phyloP scores from a whole-genome alignment of 2,113 vertebrate species.

The Semicossyphus pulcher region DNA sequence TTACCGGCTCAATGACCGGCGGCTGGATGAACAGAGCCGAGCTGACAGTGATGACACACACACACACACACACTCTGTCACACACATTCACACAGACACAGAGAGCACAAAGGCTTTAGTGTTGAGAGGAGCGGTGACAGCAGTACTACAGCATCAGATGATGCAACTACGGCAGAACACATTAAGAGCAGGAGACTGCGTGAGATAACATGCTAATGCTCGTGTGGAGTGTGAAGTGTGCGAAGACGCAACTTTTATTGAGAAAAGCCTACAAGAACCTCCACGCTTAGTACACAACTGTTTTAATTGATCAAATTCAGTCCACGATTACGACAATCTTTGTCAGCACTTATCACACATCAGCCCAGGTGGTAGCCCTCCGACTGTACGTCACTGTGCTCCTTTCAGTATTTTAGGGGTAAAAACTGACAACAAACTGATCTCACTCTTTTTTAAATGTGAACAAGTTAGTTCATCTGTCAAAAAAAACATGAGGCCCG shows the following conservation, averaged over 20 bases:
- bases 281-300: too few species aligned
- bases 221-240: too few species aligned
- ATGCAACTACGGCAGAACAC: conserved; percentile 8
- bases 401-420: too few species aligned
- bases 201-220: background rate
- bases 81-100: conserved; percentile 17
- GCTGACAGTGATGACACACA: background rate
- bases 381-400: background rate
- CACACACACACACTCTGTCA: conserved; percentile 17
- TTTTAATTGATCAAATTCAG: too few species aligned
- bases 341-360: background rate
- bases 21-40: background rate
- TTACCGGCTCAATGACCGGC: background rate
- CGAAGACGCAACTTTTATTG: too few species aligned
- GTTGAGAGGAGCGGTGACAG: conserved; percentile 32
- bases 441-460: background rate
- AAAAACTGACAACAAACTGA: too few species aligned
- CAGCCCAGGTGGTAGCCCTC: background rate
- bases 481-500: background rate
- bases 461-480: background rate
- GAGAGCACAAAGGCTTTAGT: conserved; percentile 51
- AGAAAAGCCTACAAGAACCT: too few species aligned
- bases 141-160: background rate
- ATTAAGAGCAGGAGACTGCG: conserved; percentile 15
- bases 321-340: background rate